Base-by-base conservation (phyloP, 1,140 invertebrate genomes). In the Onthophagus taurus region DNA sequence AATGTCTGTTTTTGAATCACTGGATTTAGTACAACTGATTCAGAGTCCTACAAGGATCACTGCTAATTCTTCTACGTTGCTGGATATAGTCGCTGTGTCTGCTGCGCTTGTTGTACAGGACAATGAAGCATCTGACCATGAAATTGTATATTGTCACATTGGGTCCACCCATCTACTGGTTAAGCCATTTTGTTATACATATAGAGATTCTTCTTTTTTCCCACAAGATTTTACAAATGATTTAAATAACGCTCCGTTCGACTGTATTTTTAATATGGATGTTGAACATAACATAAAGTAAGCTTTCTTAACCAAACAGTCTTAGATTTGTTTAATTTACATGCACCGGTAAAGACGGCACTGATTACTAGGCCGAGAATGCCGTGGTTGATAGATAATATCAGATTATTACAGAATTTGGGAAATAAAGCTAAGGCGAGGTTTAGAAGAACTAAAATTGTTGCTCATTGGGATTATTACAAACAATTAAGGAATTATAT, bases 391-490 rank as follows among this genome's bases (percentile, higher is more conserved):
- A 26, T n/a, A 26, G 24, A 26, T 26, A 26, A 26, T 26, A 26
- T 26, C n/a, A n/a, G n/a, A n/a, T n/a, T n/a, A n/a, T n/a, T n/a
- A n/a, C n/a, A n/a, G n/a, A n/a, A n/a, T n/a, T 33, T 37, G 11
- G 4, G 35, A 8, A 20, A 37, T 21, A 37, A 8, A 20, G 35
- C 35, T 18, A 19, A 19, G 13, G 7, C 35, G 6, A 37, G 20
- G 19, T 37, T 18, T 37, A 8, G 13, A 8, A 37, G 35, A 13
- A 37, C 35, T 11, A 37, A 37, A 20, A 18, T 19, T 6, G 4
- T 13, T 8, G 35, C 19, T 18, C 35, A 37, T 37, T 37, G 35
- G 35, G 20, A 21, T 37, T 37, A 37, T 37, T 37, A 37, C 13
- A 37, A 37, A 13, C 8, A 19, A 6, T 13, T 37, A 7, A 6